Evolutionary conservation across 2,113 vertebrate genomes (phyloP), one percentile per base, ranked within the genome.

Genomic region (Sylvia atricapilla): DNA sequence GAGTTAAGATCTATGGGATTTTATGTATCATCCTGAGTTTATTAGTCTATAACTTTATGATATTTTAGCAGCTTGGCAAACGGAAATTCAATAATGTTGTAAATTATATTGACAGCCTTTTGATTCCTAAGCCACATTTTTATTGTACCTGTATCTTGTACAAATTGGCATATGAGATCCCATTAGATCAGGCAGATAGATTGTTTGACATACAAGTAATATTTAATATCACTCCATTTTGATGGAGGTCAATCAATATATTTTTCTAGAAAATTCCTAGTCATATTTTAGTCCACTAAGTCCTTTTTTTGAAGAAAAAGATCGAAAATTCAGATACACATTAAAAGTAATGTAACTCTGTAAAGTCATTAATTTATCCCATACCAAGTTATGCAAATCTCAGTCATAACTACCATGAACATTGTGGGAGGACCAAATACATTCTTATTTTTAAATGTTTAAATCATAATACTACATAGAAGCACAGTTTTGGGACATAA

Each of bases 81-180:
- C 81, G 43, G 62, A 55, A 94, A 72, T 88, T 84, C 77, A 95
- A 85, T 92, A 73, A 83, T 68, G 35, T 43, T 96, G 66, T 94
- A 97, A 97, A 97, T 97, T 94, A 55, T 92, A 97, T 95, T 96
- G 96, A 93, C 73, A 96, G 52, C 37, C 16, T 95, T 96, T 96
- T 96, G 80, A 91, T 95, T 90, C 53, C 84, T 97, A 97, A 97
- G 46, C 59, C 25, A 92, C 82, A 55, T 69, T 97, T 96, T 97
- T 97, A 96, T 96, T 96, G 67, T 97, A 24, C 50, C 68, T 88
- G 37, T 93, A 82, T 94, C 75, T 92, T 90, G 46, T 86, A 94
- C 63, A 97, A 97, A 97, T 90, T 93, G 94, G 74, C 77, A 76
- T 37, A 94, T 35, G 75, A 59, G 91, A 96, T 96, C 90, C 87